A percentile compares a stretch with the other conserved stretches of the same genome.
Evolutionary conservation across 2,888 invertebrate species (phyloP).

Genomic region (Alitta virens): DNA sequence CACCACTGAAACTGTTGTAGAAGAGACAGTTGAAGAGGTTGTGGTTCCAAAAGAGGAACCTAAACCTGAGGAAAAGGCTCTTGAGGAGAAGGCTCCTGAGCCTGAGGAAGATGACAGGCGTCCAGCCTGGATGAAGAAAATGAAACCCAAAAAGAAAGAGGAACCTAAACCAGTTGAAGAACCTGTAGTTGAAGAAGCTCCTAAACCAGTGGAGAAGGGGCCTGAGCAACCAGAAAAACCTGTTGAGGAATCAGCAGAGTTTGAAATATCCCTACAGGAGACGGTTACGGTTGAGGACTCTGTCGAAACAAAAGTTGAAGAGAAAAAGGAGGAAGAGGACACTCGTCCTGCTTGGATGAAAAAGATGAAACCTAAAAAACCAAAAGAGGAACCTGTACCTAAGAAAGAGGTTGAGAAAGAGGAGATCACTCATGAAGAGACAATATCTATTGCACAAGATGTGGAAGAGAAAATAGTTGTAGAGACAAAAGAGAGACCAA

Average conservation of each 20-base stretch:
- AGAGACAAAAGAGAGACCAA: background rate
- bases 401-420: too few relatives aligned
- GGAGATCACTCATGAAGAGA: background rate
- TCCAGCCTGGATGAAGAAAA: background rate
- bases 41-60: background rate
- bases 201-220: background rate
- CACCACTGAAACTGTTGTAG: background rate
- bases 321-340: background rate
- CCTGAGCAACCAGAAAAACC: background rate
- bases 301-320: background rate
- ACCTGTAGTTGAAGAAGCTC: too few relatives aligned
- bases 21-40: background rate
- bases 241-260: background rate
- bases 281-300: background rate
- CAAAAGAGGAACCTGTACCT: background rate
- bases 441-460: background rate
- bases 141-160: constrained; percentile 1
- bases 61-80: constrained; percentile 12
- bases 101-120: constrained; percentile 1
- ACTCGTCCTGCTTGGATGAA: background rate
- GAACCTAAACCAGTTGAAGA: too few relatives aligned
- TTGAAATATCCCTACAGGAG: background rate
- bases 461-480: background rate
- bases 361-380: background rate
- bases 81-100: too few relatives aligned